Evolutionary conservation across 2,888 invertebrate genomes (phyloP).

Genomic region (Leptogaster cylindrica): DNA sequence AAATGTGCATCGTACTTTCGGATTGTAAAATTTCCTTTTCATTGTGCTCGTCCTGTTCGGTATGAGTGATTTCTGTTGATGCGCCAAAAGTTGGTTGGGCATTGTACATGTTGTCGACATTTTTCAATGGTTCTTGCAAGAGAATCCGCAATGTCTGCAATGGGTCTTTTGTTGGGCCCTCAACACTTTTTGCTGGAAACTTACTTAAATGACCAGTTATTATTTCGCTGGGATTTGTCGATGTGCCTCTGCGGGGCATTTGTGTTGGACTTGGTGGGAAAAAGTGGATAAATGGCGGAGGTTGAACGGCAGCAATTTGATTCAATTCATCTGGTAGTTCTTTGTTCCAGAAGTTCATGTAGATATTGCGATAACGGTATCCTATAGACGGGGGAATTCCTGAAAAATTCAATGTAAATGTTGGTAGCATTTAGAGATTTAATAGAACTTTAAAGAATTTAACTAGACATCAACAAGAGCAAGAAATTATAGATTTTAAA

Average conservation of each 20-base stretch:
- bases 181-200: conserved; percentile 55
- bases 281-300: conserved; percentile 43
- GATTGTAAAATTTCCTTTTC: conserved; percentile 64
- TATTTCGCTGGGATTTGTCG: conserved; percentile 53
- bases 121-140: conserved; percentile 55
- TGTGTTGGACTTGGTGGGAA: conserved; percentile 49
- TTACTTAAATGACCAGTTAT: conserved; percentile 61
- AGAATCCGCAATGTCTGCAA: conserved; percentile 57
- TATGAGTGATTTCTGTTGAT: conserved; percentile 10
- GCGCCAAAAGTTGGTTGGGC: conserved; percentile 59
- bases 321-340: conserved; percentile 76
- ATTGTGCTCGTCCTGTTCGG: conserved; percentile 51
- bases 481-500: neutral
- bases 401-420: conserved; percentile 47
- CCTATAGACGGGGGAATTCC: conserved; percentile 78
- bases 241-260: conserved; percentile 53
- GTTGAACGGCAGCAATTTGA: conserved; percentile 57
- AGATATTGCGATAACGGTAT: conserved; percentile 77
- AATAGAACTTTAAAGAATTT: neutral
- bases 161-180: conserved; percentile 57
- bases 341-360: conserved; percentile 85
- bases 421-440: neutral
- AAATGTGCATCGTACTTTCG: conserved; percentile 65
- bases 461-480: neutral
- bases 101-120: conserved; percentile 59